These are phyloP conservation scores for Catharus minimus DNA, from an alignment of 2,113 vertebrate genomes.

Conservation along the genomic window DNA sequence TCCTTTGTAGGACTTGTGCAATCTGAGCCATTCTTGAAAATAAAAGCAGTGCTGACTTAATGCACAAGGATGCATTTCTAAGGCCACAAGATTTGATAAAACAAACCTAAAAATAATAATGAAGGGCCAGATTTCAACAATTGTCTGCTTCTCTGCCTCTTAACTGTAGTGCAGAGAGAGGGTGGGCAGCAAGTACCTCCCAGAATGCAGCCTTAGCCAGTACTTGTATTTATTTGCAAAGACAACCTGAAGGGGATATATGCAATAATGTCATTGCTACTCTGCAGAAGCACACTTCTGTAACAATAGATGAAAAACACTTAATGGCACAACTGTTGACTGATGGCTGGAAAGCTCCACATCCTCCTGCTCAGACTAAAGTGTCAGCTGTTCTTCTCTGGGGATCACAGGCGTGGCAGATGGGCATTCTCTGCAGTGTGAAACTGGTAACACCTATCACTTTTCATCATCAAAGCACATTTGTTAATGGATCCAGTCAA, in stretches of 20 bases:
- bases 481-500: background rate
- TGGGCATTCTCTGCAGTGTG: background rate
- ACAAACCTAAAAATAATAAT: background rate
- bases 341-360: background rate
- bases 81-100: background rate
- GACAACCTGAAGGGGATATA: conserved; percentile 21
- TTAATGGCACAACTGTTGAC: background rate
- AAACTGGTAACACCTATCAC: background rate
- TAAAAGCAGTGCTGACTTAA: conserved; percentile 19
- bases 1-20: conserved; percentile 15
- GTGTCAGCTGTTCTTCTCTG: background rate
- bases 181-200: background rate
- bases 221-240: background rate
- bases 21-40: conserved; percentile 47
- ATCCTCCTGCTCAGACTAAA: background rate
- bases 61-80: background rate
- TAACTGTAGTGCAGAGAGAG: background rate
- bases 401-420: rapidly evolving
- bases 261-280: background rate
- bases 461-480: conserved; percentile 16
- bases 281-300: conserved; percentile 45
- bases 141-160: background rate
- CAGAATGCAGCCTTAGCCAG: background rate
- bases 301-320: background rate
- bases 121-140: background rate